Evolutionary conservation across 2,113 vertebrate species (phyloP).

Genomic region (Brienomyrus brachyistius): DNA sequence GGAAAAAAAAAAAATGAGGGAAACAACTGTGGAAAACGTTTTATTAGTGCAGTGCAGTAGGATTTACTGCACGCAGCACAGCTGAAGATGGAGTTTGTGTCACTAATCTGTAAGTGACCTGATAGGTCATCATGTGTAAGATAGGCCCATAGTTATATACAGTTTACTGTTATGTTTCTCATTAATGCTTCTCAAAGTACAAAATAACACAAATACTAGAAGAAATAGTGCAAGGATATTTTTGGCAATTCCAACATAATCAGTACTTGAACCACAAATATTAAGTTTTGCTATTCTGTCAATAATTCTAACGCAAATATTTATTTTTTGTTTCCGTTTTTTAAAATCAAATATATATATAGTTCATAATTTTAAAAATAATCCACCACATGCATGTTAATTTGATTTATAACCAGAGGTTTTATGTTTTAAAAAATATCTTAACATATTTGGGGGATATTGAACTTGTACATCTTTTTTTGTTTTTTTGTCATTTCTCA

Average conservation of each 20-base stretch:
- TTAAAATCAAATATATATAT: not conserved
- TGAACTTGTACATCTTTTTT: not conserved
- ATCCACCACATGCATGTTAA: not conserved
- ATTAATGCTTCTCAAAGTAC: not conserved
- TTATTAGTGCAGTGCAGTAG: conserved; percentile 33
- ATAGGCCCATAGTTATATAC: not conserved
- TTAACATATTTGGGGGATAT: not conserved
- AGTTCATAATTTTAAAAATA: not conserved
- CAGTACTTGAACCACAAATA: not conserved
- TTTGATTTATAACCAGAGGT: not conserved
- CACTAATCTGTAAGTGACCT: conserved; percentile 5
- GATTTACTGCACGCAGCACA: conserved; percentile 36
- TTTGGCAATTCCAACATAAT: not conserved
- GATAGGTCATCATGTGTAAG: not conserved
- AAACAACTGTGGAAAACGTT: conserved; percentile 39
- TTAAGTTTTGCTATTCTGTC: not conserved
- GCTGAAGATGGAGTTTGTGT: conserved; percentile 25
- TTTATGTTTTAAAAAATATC: not conserved
- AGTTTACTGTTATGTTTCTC: not conserved
- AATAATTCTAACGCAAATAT: not conserved
- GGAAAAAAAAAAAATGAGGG: conserved; percentile 18
- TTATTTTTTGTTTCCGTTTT: not conserved
- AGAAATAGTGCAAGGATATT: not conserved
- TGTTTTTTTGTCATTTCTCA: not conserved
- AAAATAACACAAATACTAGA: not conserved